Evolutionary conservation across 2,888 invertebrate genomes (phyloP).

Genomic region (Drosophila robusta): DNA sequence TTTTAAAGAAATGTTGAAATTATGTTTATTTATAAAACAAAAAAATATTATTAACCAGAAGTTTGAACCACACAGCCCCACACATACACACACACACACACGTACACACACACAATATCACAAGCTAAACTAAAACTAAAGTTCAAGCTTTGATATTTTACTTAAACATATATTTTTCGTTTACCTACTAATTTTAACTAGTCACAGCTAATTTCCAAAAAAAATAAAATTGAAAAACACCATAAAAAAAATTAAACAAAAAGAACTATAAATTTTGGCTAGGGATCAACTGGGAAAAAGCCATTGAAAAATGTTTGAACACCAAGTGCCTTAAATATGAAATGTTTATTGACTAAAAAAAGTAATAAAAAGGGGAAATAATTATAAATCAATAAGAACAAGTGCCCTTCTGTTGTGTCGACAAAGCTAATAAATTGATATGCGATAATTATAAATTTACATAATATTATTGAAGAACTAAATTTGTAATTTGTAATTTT

Average conservation of each 20-base stretch:
- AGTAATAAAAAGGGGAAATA: conserved; percentile 19
- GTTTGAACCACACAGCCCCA: conserved; percentile 36
- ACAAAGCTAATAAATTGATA: conserved; percentile 44
- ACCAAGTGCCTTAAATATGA: conserved; percentile 71
- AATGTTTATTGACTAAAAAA: conserved; percentile 57
- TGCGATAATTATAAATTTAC: conserved; percentile 29
- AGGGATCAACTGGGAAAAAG: conserved; percentile 21
- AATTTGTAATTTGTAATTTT: conserved; percentile 47
- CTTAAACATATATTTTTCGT: conserved; percentile 57
- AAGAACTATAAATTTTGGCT: conserved; percentile 1
- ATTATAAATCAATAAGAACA: conserved; percentile 20
- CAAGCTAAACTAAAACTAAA: conserved; percentile 17
- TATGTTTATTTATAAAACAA: conserved; percentile 70
- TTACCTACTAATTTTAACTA: conserved; percentile 80
- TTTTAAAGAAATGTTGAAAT: conserved; percentile 79
- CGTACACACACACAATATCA: conserved; percentile 42
- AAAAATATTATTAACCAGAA: conserved; percentile 50
- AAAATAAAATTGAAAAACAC: conserved; percentile 37
- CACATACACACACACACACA: conserved; percentile 29
- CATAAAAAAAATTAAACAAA: conserved; percentile 25
- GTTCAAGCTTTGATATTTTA: conserved; percentile 46
- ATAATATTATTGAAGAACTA: conserved; percentile 42
- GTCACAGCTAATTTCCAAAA: conserved; percentile 81
- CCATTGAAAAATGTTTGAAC: conserved; percentile 51
- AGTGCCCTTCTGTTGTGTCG: conserved; percentile 61